Percentiles rank a stretch among this genome's conserved stretches.
These are phyloP conservation scores for Tupaia tana DNA, from an alignment of 2,113 vertebrate species.

Conservation along the genomic window DNA sequence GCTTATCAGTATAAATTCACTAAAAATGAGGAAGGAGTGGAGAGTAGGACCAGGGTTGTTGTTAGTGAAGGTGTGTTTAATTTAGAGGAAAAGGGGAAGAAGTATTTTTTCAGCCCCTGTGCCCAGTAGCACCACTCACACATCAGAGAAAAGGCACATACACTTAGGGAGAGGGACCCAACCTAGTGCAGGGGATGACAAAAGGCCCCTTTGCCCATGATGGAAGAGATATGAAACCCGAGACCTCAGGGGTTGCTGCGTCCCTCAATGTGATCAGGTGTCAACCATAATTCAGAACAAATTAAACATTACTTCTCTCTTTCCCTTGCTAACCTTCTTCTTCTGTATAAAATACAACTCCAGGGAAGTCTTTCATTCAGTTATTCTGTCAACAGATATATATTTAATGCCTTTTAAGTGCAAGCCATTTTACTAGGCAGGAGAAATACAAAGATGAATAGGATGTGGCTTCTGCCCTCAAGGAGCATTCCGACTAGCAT, in stretches of 20 bases:
- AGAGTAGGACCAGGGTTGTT: fast-evolving
- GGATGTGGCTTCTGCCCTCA: neutral
- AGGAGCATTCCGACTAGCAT: neutral
- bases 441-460: slow-evolving; percentile 46
- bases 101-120: neutral
- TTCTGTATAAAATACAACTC: slow-evolving; percentile 57
- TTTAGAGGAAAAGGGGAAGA: neutral
- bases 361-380: slow-evolving; percentile 65
- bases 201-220: neutral
- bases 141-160: too few relatives aligned
- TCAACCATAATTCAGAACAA: neutral
- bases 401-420: slow-evolving; percentile 65
- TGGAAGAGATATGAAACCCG: neutral
- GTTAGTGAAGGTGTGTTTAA: neutral
- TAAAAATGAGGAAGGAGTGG: neutral
- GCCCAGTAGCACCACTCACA: neutral
- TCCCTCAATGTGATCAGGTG: neutral
- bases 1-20: neutral
- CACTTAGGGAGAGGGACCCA: neutral
- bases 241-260: neutral
- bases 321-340: slow-evolving; percentile 10
- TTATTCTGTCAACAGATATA: slow-evolving; percentile 69
- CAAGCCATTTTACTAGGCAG: slow-evolving; percentile 50
- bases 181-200: neutral
- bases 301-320: neutral